phyloP scores from a whole-genome alignment of 2,113 vertebrate species.

The Synodontis membranacea region DNA sequence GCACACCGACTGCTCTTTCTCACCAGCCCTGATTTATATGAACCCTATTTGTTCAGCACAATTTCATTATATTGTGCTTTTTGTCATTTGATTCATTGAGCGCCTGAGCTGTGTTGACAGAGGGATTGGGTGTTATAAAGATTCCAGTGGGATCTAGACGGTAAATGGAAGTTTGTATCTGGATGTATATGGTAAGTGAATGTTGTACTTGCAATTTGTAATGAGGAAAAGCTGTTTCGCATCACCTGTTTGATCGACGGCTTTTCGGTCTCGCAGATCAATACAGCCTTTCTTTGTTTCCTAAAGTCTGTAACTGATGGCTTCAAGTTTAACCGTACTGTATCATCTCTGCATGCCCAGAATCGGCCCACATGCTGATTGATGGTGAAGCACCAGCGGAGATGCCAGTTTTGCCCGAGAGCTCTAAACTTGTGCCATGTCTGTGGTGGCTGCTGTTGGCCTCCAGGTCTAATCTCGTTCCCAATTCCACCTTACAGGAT shows the following conservation, averaged over 20 bases:
- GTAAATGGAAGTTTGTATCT: not conserved
- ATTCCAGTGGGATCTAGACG: slow-evolving; percentile 8
- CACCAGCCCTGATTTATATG: slow-evolving; percentile 33
- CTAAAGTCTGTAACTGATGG: not conserved
- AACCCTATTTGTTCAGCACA: slow-evolving; percentile 51
- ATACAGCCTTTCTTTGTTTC: not conserved
- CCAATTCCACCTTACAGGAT: slow-evolving; percentile 44
- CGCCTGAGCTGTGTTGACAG: slow-evolving; percentile 36
- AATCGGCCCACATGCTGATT: not conserved
- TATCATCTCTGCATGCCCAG: not conserved
- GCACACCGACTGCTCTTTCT: slow-evolving; percentile 33
- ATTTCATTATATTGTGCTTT: slow-evolving; percentile 53
- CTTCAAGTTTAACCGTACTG: not conserved
- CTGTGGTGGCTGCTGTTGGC: not conserved
- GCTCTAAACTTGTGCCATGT: not conserved
- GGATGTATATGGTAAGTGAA: slow-evolving; percentile 11
- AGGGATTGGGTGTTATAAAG: slow-evolving; percentile 29
- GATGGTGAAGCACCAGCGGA: slow-evolving; percentile 1
- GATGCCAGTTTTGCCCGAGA: not conserved
- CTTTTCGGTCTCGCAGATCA: not conserved
- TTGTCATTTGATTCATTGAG: slow-evolving; percentile 47
- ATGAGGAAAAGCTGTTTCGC: not conserved
- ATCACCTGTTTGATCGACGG: not conserved
- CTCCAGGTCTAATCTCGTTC: slow-evolving; percentile 36
- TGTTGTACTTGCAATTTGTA: not conserved